phyloP scores from a whole-genome alignment of 2,113 vertebrate genomes.

The Xenus cinereus region DNA sequence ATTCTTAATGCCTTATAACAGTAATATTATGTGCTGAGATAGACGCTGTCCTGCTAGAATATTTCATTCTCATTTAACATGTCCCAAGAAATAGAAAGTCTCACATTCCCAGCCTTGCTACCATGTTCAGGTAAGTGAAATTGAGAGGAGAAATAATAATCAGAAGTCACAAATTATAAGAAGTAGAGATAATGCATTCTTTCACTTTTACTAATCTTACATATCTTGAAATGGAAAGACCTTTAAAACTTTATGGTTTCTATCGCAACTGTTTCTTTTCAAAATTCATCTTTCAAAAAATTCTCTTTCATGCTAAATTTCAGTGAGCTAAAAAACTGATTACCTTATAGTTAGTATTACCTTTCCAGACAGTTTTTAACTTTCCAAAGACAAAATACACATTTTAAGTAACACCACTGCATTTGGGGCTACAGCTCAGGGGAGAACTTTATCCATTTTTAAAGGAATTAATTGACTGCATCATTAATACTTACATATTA shows the following conservation, averaged over 20 bases:
- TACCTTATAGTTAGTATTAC: neutral
- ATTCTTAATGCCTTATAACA: neutral
- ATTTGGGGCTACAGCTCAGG: neutral
- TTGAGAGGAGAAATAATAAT: neutral
- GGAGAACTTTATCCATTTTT: neutral
- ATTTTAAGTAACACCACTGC: neutral
- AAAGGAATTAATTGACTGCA: neutral
- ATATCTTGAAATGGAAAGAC: neutral
- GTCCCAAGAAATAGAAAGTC: neutral
- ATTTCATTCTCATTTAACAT: neutral
- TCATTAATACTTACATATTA: neutral
- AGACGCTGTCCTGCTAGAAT: neutral
- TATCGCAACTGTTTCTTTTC: neutral
- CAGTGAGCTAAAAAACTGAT: neutral
- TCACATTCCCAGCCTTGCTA: neutral
- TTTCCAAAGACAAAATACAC: neutral
- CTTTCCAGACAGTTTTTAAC: neutral
- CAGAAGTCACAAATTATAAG: neutral
- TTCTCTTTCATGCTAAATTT: neutral
- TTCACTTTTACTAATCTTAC: neutral
- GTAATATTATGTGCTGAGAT: neutral
- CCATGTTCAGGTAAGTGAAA: neutral
- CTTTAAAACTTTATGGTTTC: slow-evolving; percentile 27
- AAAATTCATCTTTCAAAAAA: slow-evolving; percentile 12
- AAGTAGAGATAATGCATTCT: neutral